Percentiles rank a stretch among this genome's conserved stretches.
phyloP scores from a whole-genome alignment of 1,140 invertebrate genomes.

The Centruroides vittatus region DNA sequence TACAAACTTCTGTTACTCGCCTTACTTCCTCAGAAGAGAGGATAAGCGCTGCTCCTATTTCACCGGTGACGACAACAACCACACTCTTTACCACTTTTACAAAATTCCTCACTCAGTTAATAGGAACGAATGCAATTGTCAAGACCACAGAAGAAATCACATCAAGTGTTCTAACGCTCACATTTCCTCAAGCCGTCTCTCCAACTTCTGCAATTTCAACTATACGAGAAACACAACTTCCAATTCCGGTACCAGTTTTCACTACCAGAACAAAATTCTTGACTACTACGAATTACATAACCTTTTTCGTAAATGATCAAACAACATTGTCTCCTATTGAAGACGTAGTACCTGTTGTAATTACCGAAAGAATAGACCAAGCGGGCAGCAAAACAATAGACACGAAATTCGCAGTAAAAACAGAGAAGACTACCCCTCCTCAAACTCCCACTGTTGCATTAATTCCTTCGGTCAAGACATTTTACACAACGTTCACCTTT shows the following conservation, averaged over 20 bases:
- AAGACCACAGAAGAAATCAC: neutral
- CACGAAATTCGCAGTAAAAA: neutral
- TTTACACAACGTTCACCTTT: conserved; percentile 21
- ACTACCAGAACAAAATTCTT: conserved; percentile 16
- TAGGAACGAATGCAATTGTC: neutral
- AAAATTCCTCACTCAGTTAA: conserved; percentile 14
- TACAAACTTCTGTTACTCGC: neutral
- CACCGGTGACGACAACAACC: neutral
- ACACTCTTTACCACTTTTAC: conserved; percentile 4
- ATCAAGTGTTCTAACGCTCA: neutral
- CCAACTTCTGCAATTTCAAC: too few relatives aligned
- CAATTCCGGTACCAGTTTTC: neutral
- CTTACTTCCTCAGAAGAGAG: neutral
- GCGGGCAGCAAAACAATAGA: neutral
- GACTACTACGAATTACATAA: conserved; percentile 58
- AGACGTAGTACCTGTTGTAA: conserved; percentile 38
- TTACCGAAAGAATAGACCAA: conserved; percentile 10
- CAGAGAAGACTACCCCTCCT: neutral
- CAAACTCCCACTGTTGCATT: conserved; percentile 7
- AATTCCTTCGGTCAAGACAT: conserved; percentile 19
- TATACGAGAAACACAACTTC: too few relatives aligned
- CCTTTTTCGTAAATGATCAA: conserved; percentile 64
- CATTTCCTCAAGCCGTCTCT: too few relatives aligned
- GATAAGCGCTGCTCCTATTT: neutral
- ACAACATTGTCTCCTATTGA: conserved; percentile 64